Conservation (phyloP, 2,113 vertebrate species). For the Xiphorhynchus elegans region DNA sequence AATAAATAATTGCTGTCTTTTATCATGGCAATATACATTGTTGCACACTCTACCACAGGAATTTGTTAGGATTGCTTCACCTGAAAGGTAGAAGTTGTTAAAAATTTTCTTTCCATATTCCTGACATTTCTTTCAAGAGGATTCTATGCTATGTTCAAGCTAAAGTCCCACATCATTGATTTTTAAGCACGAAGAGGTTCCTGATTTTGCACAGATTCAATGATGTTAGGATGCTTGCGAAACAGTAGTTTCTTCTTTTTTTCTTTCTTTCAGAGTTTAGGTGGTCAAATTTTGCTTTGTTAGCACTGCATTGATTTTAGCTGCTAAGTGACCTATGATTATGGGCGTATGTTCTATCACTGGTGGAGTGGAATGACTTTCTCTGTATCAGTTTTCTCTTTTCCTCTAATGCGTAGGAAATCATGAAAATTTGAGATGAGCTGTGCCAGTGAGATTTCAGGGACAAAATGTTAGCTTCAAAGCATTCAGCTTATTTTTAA, state of each 20-base stretch:
- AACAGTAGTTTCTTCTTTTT: background rate
- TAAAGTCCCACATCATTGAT: background rate
- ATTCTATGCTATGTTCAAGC: background rate
- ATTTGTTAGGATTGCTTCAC: background rate
- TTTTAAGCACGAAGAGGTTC: slow-evolving; percentile 28
- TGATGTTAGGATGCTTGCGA: background rate
- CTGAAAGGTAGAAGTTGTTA: background rate
- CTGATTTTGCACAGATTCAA: background rate
- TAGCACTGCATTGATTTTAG: slow-evolving; percentile 46
- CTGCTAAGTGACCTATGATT: slow-evolving; percentile 4
- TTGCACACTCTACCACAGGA: background rate
- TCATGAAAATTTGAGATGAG: background rate
- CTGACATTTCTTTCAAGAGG: background rate
- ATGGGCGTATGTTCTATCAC: background rate
- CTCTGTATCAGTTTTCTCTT: background rate
- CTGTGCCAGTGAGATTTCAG: background rate
- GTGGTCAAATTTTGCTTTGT: slow-evolving; percentile 24
- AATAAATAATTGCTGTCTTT: background rate
- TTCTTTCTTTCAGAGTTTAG: background rate
- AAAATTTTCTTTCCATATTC: background rate
- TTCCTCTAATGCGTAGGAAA: background rate
- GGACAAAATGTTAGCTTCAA: background rate
- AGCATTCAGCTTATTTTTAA: background rate
- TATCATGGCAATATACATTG: background rate
- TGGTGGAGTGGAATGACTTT: background rate